A percentile compares a stretch with the other conserved stretches of the same genome.
These are phyloP conservation scores for Saxidomus purpurata DNA, from an alignment of 1,140 invertebrate genomes.

Conservation along the genomic window DNA sequence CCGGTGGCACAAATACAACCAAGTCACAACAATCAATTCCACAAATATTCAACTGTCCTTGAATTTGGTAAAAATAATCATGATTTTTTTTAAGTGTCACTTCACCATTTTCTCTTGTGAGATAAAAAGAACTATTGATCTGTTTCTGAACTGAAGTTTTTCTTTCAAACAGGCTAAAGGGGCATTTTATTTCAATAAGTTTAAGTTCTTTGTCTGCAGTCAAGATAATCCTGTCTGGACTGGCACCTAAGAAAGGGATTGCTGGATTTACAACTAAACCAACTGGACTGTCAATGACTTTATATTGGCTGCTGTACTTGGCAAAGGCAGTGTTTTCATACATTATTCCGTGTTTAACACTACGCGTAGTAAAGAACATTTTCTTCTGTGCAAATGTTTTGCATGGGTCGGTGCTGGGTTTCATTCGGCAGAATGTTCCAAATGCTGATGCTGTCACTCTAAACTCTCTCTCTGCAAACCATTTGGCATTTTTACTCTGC, in stretches of 20 bases:
- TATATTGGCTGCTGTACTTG: background rate
- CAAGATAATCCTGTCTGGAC: background rate
- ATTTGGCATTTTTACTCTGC: slow-evolving; percentile 40
- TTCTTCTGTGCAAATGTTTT: slow-evolving; percentile 52
- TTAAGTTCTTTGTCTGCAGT: background rate
- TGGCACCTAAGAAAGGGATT: slow-evolving; percentile 18
- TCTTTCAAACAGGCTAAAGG: slow-evolving; percentile 27
- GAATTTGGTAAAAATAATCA: slow-evolving; percentile 30
- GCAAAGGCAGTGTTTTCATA: slow-evolving; percentile 39
- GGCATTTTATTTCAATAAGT: slow-evolving; percentile 12
- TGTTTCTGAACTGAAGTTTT: background rate
- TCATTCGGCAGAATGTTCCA: slow-evolving; percentile 47
- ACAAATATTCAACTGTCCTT: slow-evolving; percentile 31
- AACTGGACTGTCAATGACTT: slow-evolving; percentile 19
- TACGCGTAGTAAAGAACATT: background rate
- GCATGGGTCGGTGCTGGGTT: slow-evolving; percentile 14
- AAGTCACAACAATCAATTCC: slow-evolving; percentile 31
- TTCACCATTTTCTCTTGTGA: background rate
- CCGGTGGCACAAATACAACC: slow-evolving; percentile 51
- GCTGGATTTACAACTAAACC: slow-evolving; percentile 41
- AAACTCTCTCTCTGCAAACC: slow-evolving; percentile 38
- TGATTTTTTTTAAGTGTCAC: background rate
- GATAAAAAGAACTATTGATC: slow-evolving; percentile 15
- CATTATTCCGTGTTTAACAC: slow-evolving; percentile 44
- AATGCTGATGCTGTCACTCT: slow-evolving; percentile 44